Conservation (phyloP, 2,113 vertebrate species). For the Sylvilagus bachmani region DNA sequence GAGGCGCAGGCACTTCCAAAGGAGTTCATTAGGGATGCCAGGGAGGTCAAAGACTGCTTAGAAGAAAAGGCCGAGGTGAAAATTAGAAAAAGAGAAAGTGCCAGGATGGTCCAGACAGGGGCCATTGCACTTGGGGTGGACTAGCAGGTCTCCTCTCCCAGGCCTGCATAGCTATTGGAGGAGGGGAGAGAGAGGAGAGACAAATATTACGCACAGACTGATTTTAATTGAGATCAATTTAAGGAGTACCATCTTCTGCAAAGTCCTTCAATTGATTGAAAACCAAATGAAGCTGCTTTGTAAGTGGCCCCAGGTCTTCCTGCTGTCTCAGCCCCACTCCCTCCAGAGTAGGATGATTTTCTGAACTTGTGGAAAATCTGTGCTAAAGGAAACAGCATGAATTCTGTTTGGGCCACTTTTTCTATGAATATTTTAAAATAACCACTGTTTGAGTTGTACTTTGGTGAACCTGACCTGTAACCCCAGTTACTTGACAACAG, state of each 20-base stretch:
- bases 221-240: constrained; percentile 80
- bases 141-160: constrained; percentile 31
- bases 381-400: not conserved
- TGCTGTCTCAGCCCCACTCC: not conserved
- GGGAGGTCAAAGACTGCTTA: constrained; percentile 77
- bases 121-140: constrained; percentile 22
- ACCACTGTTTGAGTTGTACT: not conserved
- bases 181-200: not conserved
- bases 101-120: constrained; percentile 68
- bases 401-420: not conserved
- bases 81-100: constrained; percentile 75
- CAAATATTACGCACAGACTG: not conserved
- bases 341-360: not conserved
- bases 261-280: constrained; percentile 75
- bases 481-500: not conserved
- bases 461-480: not conserved
- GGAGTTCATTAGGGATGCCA: constrained; percentile 77
- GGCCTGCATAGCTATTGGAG: constrained; percentile 29
- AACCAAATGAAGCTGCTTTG: constrained; percentile 68
- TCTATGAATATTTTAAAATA: not conserved
- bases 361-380: constrained; percentile 20
- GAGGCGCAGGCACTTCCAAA: constrained; percentile 2
- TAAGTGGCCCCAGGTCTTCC: constrained; percentile 47
- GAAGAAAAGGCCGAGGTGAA: constrained; percentile 82
- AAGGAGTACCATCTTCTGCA: constrained; percentile 68